These are phyloP conservation scores for Serripes groenlandicus DNA, from an alignment of 2,888 invertebrate species.

Conservation along the genomic window DNA sequence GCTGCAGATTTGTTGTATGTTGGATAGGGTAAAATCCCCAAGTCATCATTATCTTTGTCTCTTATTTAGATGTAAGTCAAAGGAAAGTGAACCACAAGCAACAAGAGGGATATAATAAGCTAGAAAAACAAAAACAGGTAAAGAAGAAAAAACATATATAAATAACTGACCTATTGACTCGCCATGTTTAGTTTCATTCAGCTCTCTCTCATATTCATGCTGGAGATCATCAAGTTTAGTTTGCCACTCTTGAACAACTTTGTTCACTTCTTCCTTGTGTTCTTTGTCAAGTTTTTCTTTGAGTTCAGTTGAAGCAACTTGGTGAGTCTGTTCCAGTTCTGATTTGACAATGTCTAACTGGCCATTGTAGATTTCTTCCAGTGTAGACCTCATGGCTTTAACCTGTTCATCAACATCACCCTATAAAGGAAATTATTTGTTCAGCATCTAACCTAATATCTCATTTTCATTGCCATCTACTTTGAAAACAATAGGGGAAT, in stretches of 20 bases:
- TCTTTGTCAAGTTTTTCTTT: conserved; percentile 71
- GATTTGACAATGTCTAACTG: conserved; percentile 73
- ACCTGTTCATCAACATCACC: conserved; percentile 78
- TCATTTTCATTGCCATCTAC: too few species aligned
- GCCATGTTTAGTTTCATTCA: conserved; percentile 51
- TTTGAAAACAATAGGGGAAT: too few species aligned
- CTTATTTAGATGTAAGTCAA: too few species aligned
- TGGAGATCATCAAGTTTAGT: conserved; percentile 65
- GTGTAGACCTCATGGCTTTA: conserved; percentile 75
- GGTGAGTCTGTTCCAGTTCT: conserved; percentile 71
- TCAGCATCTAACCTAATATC: too few species aligned
- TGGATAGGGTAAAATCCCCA: too few species aligned
- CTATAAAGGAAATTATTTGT: conserved; percentile 59
- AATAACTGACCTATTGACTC: conserved; percentile 66
- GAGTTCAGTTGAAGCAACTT: conserved; percentile 62
- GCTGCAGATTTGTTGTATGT: background rate
- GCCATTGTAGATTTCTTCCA: conserved; percentile 79
- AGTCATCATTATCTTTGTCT: too few species aligned
- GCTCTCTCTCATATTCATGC: conserved; percentile 67
- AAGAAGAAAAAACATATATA: too few species aligned
- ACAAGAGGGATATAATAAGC: too few species aligned
- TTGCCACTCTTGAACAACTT: conserved; percentile 66
- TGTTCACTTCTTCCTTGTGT: conserved; percentile 75
- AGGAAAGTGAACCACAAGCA: too few species aligned
- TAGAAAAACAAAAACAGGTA: too few species aligned